phyloP scores from a whole-genome alignment of 2,113 vertebrate species.

The Catharus bicknelli region DNA sequence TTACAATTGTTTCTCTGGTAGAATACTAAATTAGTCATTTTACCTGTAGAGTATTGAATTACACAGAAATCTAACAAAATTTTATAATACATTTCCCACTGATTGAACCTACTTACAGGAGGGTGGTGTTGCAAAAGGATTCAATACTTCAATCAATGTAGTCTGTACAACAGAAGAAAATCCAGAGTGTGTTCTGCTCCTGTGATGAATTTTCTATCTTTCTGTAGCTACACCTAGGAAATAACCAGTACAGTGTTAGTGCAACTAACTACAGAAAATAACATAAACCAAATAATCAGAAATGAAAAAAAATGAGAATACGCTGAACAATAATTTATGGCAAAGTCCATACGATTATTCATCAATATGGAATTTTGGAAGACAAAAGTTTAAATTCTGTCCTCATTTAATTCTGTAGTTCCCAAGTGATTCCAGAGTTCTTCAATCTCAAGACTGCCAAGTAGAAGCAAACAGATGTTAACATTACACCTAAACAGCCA shows the following conservation, averaged over 20 bases:
- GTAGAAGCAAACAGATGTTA: not conserved
- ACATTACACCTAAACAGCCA: not conserved
- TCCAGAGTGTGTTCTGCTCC: conserved; percentile 40
- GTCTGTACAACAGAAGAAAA: conserved; percentile 30
- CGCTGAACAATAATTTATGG: not conserved
- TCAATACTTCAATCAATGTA: conserved; percentile 13
- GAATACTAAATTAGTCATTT: not conserved
- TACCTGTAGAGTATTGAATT: not conserved
- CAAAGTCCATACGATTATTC: not conserved
- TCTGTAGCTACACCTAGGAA: conserved; percentile 55
- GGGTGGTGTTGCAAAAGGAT: not conserved
- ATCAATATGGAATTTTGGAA: not conserved
- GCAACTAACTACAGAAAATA: not conserved
- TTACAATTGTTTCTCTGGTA: not conserved
- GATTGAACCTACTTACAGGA: conserved; percentile 64
- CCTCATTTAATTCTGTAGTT: not conserved
- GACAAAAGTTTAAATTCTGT: not conserved
- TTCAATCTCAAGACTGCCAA: not conserved
- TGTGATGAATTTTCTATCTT: conserved; percentile 19
- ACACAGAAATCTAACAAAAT: not conserved
- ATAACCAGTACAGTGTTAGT: not conserved
- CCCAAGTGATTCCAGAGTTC: not conserved
- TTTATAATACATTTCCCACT: not conserved
- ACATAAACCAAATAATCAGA: not conserved
- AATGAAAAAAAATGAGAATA: not conserved